Evolutionary conservation across 2,888 invertebrate species (phyloP).

Genomic region (Drosophila lutescens): DNA sequence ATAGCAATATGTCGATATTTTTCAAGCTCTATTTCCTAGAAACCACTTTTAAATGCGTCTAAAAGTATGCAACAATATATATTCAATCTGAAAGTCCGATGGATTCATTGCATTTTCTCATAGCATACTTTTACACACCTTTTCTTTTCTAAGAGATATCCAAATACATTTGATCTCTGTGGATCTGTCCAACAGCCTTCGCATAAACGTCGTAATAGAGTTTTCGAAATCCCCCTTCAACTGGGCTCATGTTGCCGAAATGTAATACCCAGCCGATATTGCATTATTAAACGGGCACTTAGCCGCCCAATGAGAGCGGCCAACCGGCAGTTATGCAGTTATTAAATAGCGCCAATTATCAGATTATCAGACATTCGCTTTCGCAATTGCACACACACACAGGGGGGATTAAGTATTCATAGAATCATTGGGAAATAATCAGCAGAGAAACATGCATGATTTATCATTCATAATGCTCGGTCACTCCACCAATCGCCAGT

Average conservation of each 20-base stretch:
- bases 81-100: no score
- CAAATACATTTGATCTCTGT: no score
- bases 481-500: background rate
- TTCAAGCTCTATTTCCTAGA: no score
- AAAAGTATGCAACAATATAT: no score
- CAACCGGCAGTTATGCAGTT: background rate
- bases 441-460: constrained; percentile 25
- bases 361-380: background rate
- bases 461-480: constrained; percentile 31
- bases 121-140: no score
- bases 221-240: background rate
- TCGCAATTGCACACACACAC: background rate
- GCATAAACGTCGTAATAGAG: no score
- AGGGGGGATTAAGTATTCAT: constrained; percentile 38
- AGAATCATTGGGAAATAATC: constrained; percentile 27
- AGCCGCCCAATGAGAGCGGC: background rate
- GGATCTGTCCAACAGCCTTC: no score
- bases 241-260: background rate
- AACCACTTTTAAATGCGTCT: no score
- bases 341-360: constrained; percentile 8
- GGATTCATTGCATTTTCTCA: no score
- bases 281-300: constrained; percentile 10
- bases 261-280: constrained; percentile 4
- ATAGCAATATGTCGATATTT: no score
- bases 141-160: no score